Conservation (phyloP, 2,888 invertebrate species). For the Raillietiella orientalis region DNA sequence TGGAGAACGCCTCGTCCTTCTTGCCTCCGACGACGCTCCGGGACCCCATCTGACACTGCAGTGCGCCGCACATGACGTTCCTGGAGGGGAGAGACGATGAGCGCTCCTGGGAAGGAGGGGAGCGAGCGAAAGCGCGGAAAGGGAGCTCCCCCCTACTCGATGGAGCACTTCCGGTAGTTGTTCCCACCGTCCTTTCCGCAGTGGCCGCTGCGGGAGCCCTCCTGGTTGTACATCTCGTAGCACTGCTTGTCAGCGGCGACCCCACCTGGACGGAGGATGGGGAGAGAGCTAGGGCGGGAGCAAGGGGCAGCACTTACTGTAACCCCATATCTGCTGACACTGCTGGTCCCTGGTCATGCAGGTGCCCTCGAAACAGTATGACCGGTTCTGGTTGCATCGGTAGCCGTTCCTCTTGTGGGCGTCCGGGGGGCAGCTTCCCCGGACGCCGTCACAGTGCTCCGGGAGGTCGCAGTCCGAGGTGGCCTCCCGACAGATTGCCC, state of each 20-base stretch:
- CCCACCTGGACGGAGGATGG: constrained; percentile 19
- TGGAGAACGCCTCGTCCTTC: constrained; percentile 47
- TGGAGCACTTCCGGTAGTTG: constrained; percentile 51
- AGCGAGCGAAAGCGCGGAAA: not conserved
- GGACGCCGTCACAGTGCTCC: constrained; percentile 63
- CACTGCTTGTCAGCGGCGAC: constrained; percentile 52
- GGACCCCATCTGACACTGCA: constrained; percentile 72
- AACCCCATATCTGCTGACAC: constrained; percentile 80
- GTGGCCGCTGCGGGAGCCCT: constrained; percentile 79
- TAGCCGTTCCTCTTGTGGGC: constrained; percentile 75
- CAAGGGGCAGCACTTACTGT: constrained; percentile 20
- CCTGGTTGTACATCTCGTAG: constrained; percentile 77
- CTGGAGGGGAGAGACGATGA: constrained; percentile 15
- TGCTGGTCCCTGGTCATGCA: constrained; percentile 63
- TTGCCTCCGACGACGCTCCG: constrained; percentile 42
- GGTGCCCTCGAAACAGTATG: constrained; percentile 66
- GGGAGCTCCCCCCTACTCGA: constrained; percentile 34
- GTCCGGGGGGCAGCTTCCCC: constrained; percentile 63
- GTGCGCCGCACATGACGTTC: constrained; percentile 68
- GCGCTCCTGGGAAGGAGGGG: not conserved
- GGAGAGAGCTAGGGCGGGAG: no score
- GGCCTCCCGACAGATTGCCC: constrained; percentile 51
- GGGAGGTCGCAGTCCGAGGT: constrained; percentile 82
- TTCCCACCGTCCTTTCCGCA: constrained; percentile 47
- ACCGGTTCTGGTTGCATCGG: constrained; percentile 30